phyloP scores from a whole-genome alignment of 2,113 vertebrate species.

The Stigmatopora nigra region DNA sequence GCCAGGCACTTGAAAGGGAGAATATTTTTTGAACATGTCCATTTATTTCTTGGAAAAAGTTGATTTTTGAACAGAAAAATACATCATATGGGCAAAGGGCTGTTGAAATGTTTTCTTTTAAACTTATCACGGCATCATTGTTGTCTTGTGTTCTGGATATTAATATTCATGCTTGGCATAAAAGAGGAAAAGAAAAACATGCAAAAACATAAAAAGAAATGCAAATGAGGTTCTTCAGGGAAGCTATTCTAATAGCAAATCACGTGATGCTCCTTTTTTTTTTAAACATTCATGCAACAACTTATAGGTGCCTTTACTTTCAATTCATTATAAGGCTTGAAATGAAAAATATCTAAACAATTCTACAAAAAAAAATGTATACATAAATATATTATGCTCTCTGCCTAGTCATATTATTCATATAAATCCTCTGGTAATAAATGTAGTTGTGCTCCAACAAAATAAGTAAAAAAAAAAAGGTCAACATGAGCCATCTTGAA shows the following conservation, averaged over 20 bases:
- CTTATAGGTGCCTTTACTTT: conserved; percentile 17
- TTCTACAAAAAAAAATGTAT: background rate
- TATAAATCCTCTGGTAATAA: background rate
- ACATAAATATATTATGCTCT: background rate
- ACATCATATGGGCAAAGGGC: conserved; percentile 18
- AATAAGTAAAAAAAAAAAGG: conserved; percentile 8
- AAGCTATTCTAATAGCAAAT: conserved; percentile 50
- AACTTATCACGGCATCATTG: conserved; percentile 51
- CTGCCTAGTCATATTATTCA: background rate
- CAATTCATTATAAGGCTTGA: conserved; percentile 31
- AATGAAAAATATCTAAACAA: conserved; percentile 21
- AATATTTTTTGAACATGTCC: conserved; percentile 4
- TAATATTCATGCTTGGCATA: conserved; percentile 58
- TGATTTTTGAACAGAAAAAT: conserved; percentile 30
- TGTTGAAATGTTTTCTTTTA: conserved; percentile 23
- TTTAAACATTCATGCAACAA: conserved; percentile 28
- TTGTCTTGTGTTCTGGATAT: conserved; percentile 40
- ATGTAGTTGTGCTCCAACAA: background rate
- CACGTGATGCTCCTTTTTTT: conserved; percentile 32
- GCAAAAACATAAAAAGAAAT: conserved; percentile 51
- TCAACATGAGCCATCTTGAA: background rate
- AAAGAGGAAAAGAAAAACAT: conserved; percentile 35
- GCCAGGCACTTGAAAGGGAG: too few relatives aligned
- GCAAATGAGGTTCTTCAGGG: conserved; percentile 51
- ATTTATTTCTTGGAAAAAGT: conserved; percentile 58